Base-by-base conservation (phyloP, 1,140 invertebrate species). In the Dendroctonus valens region DNA sequence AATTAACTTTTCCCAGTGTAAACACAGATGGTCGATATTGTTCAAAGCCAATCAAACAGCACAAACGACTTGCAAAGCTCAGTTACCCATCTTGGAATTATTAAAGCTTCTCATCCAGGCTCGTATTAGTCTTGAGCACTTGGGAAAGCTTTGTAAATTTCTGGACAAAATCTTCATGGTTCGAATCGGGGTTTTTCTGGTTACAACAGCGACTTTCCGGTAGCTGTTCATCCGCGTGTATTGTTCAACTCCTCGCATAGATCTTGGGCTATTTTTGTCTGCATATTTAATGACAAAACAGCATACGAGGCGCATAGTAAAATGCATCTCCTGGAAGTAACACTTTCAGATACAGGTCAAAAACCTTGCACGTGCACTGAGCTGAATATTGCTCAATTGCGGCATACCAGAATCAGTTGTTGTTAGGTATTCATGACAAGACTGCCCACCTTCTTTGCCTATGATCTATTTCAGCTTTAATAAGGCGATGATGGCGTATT, bases 1-100 rank as follows among this genome's bases (percentile, higher is more conserved):
- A 57, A 57, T 57, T 42, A 57, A 57, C 54, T 57, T 57, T 41
- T 57, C 52, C 54, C 54, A 57, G 14, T 42, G 54, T 57, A 57
- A 57, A 57, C 54, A 57, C 54, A 57, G 54, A 57, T 57, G 54
- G 6, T 57, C 8, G 41, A 40, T 42, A 57, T 57, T 57, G 54
- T 57, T 57, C 12, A 57, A 42, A 57, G 44, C 54, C 54, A 42
- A 57, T 57, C 41, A 57, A 12, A 57, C 15, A 57, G 7, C 53
- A 55, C 37, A 11, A 42, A 38, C 54, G 52, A 38, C 40, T 57
- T 12, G 40, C 38, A 39, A 7, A 11, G 26, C 39, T 41, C 40
- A 57, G 26, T 42, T 14, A 15, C 40, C 41, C 41, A 57, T 54
- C 52, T 39, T 54, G 52, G 52, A 53, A 54, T 54, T 12, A 54